These are phyloP conservation scores for Toxonevra muliebris DNA, from an alignment of 2,888 invertebrate genomes.

Conservation along the genomic window DNA sequence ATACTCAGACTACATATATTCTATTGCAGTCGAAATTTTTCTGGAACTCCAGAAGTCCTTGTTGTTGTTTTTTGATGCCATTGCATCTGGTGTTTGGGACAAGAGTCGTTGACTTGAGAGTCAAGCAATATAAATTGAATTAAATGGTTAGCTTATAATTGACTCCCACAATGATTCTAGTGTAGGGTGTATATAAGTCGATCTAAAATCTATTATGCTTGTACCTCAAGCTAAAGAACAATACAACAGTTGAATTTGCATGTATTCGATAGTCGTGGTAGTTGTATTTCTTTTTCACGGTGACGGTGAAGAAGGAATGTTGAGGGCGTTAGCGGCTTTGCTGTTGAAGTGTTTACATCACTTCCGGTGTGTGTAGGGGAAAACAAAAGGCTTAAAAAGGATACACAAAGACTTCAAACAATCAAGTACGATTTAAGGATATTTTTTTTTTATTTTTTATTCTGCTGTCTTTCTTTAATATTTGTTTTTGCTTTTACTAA, in stretches of 20 bases:
- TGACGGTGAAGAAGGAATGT: not conserved
- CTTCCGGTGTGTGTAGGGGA: conserved; percentile 54
- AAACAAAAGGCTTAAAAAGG: conserved; percentile 56
- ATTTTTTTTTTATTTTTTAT: conserved; percentile 31
- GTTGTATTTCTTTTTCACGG: not conserved
- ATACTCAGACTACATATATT: too few species aligned
- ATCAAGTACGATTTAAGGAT: conserved; percentile 54
- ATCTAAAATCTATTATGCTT: conserved; percentile 43
- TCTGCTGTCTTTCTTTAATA: conserved; percentile 17
- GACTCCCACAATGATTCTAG: too few species aligned
- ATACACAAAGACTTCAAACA: conserved; percentile 57
- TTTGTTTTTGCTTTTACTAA: conserved; percentile 10
- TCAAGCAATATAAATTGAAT: too few species aligned
- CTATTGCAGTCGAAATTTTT: too few species aligned
- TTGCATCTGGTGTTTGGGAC: too few species aligned
- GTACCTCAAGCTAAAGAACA: not conserved
- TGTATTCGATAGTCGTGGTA: not conserved
- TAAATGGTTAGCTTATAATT: too few species aligned
- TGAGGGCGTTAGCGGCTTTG: not conserved
- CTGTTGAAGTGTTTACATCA: conserved; percentile 36
- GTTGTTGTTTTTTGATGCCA: too few species aligned
- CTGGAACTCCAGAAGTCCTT: too few species aligned
- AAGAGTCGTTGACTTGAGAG: too few species aligned
- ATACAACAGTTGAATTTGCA: not conserved
- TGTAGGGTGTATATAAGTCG: too few species aligned